A percentile compares a stretch with the other conserved stretches of the same genome.
Evolutionary conservation across 2,797 vertebrate species (phyloP).

Genomic region (Linurgus olivaceus): DNA sequence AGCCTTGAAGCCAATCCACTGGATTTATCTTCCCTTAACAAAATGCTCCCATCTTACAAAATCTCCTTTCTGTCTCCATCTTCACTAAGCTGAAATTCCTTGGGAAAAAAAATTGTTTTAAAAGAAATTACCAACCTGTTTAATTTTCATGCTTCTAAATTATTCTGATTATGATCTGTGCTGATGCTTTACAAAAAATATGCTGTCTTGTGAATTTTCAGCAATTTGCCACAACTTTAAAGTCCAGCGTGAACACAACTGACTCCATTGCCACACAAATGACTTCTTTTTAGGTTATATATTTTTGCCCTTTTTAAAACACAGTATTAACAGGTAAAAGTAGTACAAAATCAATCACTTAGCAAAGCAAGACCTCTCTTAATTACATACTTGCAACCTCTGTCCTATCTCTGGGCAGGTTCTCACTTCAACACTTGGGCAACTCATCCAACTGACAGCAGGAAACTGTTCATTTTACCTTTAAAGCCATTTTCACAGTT

Average conservation of each 20-base stretch:
- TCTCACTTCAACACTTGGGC: not conserved
- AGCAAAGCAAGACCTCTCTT: not conserved
- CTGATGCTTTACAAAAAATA: not conserved
- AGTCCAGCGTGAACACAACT: fast-evolving
- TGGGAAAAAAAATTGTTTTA: not conserved
- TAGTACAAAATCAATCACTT: not conserved
- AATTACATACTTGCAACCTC: not conserved
- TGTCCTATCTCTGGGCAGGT: not conserved
- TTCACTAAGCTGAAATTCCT: not conserved
- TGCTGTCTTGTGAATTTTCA: not conserved
- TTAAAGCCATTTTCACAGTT: not conserved
- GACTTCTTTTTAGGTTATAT: not conserved
- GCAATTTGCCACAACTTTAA: not conserved
- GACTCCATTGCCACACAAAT: not conserved
- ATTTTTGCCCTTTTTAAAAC: not conserved
- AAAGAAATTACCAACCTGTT: not conserved
- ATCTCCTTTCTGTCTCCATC: not conserved
- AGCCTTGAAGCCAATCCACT: not conserved
- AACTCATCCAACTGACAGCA: not conserved
- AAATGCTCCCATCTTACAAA: not conserved
- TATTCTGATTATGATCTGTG: not conserved
- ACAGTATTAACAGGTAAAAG: not conserved
- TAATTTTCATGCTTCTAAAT: not conserved
- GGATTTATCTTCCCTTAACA: not conserved
- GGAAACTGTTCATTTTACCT: not conserved